A percentile compares a stretch with the other conserved stretches of the same genome.
Conservation (phyloP, 23 tunicate genomes). For the Trididemnum clinides region DNA sequence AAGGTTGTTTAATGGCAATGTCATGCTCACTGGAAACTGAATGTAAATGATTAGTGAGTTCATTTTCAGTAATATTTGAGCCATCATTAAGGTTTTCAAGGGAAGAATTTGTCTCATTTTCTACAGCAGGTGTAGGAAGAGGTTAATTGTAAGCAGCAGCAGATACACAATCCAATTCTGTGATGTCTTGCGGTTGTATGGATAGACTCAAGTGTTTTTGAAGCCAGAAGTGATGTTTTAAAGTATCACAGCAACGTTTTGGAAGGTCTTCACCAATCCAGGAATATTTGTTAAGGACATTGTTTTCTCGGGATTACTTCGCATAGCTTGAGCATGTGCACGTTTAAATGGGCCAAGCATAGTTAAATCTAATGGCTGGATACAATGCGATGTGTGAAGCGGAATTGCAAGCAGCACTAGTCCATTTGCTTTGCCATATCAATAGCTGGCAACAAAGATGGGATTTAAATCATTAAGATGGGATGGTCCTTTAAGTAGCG, state of each 20-base stretch:
- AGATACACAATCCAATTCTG: background rate
- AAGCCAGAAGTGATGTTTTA: too few relatives aligned
- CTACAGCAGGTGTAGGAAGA: background rate
- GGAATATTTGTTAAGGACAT: background rate
- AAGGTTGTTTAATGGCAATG: too few relatives aligned
- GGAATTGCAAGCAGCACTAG: background rate
- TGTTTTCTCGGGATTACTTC: background rate
- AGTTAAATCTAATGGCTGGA: background rate
- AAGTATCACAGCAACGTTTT: background rate
- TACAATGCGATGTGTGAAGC: background rate
- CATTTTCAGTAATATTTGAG: background rate
- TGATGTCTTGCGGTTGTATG: background rate
- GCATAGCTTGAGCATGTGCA: background rate
- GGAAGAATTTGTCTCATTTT: background rate
- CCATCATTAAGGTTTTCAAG: background rate
- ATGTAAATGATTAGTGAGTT: background rate
- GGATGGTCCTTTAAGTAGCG: background rate
- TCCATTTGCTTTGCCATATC: background rate
- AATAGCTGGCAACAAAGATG: background rate
- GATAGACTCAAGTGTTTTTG: background rate
- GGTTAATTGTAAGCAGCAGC: background rate
- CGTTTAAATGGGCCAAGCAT: background rate
- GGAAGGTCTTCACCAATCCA: background rate
- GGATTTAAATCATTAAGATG: background rate
- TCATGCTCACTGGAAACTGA: background rate